Evolutionary conservation across 2,888 invertebrate genomes (phyloP).

Genomic region (Iphiclides podalirius): DNA sequence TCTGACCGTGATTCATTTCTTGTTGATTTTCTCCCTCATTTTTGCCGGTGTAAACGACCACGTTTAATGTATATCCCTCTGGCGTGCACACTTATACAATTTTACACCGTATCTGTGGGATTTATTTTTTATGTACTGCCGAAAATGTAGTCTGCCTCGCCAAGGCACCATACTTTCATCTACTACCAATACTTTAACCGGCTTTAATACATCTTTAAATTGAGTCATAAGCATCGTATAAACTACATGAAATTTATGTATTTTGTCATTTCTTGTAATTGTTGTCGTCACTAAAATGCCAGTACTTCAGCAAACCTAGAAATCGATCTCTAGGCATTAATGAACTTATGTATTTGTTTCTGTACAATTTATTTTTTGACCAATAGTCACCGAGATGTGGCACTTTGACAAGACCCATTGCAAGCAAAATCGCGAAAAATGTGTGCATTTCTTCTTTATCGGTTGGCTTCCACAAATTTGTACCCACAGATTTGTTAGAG

Average conservation of each 20-base stretch:
- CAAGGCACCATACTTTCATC: slow-evolving; percentile 21
- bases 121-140: slow-evolving; percentile 41
- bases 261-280: slow-evolving; percentile 22
- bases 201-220: slow-evolving; percentile 22
- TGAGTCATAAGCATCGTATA: slow-evolving; percentile 18
- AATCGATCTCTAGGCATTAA: slow-evolving; percentile 26
- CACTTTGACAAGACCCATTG: slow-evolving; percentile 1
- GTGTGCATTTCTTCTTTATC: background rate
- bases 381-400: slow-evolving; percentile 2
- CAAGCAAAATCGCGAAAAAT: slow-evolving; percentile 2
- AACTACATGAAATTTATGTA: slow-evolving; percentile 20
- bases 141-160: slow-evolving; percentile 31
- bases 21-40: background rate
- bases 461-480: slow-evolving; percentile 2
- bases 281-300: slow-evolving; percentile 25
- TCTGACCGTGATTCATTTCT: slow-evolving; percentile 18
- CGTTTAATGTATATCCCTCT: slow-evolving; percentile 20
- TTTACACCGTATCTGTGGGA: slow-evolving; percentile 23
- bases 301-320: slow-evolving; percentile 27
- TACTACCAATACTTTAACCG: slow-evolving; percentile 23
- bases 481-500: too few relatives aligned
- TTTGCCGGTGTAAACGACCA: slow-evolving; percentile 23
- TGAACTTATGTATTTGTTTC: too few relatives aligned
- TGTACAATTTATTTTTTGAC: slow-evolving; percentile 26
- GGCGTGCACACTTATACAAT: slow-evolving; percentile 25